These are phyloP conservation scores for Morphnarchus princeps DNA, from an alignment of 2,113 vertebrate species.

Conservation along the genomic window DNA sequence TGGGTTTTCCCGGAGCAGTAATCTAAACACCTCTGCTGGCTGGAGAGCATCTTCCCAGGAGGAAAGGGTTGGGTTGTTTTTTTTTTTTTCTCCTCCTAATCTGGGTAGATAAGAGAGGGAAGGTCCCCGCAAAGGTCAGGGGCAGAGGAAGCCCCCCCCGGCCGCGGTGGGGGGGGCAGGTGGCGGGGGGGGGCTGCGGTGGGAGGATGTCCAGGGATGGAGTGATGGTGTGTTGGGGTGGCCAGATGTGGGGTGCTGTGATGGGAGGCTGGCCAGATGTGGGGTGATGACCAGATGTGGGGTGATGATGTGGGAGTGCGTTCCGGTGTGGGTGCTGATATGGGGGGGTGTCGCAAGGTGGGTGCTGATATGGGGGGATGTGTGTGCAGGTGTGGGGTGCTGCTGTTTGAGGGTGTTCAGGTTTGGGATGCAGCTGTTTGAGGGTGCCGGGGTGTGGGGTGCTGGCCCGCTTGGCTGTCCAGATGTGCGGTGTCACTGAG, in stretches of 20 bases:
- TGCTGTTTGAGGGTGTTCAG: not conserved
- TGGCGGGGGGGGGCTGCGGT: too few species aligned
- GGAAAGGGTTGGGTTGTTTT: not conserved
- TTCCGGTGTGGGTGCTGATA: not conserved
- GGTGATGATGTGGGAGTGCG: not conserved
- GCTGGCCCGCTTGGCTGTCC: not conserved
- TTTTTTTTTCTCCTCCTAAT: not conserved
- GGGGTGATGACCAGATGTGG: not conserved
- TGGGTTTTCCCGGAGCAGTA: accelerated
- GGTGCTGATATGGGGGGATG: not conserved
- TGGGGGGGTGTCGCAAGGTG: too few species aligned
- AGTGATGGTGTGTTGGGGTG: too few species aligned
- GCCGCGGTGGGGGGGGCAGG: too few species aligned
- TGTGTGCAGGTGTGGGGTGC: not conserved
- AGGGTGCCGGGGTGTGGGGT: not conserved
- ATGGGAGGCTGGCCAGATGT: too few species aligned
- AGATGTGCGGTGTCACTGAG: not conserved
- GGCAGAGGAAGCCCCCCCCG: not conserved
- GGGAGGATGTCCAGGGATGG: not conserved
- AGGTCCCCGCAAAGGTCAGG: not conserved
- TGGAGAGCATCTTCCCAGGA: not conserved
- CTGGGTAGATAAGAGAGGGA: not conserved
- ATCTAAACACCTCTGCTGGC: not conserved
- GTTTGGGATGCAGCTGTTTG: not conserved
- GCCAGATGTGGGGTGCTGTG: not conserved